Conservation (phyloP, 2,888 invertebrate species). For the Lycophotia porphyrea region DNA sequence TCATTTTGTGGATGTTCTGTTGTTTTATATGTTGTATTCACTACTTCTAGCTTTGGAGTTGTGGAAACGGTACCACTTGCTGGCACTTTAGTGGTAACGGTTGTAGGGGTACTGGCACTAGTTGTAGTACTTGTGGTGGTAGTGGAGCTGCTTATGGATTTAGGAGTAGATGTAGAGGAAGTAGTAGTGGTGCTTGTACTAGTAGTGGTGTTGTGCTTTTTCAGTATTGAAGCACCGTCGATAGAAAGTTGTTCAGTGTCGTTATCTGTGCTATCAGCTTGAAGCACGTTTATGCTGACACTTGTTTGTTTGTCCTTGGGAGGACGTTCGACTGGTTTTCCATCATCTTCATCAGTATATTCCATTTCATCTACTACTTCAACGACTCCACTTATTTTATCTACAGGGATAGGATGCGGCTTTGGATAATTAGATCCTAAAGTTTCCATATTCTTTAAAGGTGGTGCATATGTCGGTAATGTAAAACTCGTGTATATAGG, state of each 20-base stretch:
- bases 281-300: slow-evolving; percentile 82
- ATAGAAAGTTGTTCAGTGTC: slow-evolving; percentile 84
- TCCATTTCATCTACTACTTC: slow-evolving; percentile 75
- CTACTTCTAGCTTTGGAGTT: slow-evolving; percentile 55
- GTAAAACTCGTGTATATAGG: slow-evolving; percentile 93
- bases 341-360: slow-evolving; percentile 79
- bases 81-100: slow-evolving; percentile 7
- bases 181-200: slow-evolving; percentile 64
- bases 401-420: slow-evolving; percentile 92
- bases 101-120: slow-evolving; percentile 46
- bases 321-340: slow-evolving; percentile 84
- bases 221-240: slow-evolving; percentile 87
- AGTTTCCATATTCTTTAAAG: slow-evolving; percentile 91
- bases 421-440: slow-evolving; percentile 91
- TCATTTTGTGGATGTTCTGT: slow-evolving; percentile 64
- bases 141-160: slow-evolving; percentile 38
- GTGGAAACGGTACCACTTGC: slow-evolving; percentile 56
- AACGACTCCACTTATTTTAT: slow-evolving; percentile 90
- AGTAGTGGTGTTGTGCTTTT: slow-evolving; percentile 77
- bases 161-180: slow-evolving; percentile 55
- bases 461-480: slow-evolving; percentile 91
- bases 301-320: slow-evolving; percentile 88
- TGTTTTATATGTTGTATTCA: slow-evolving; percentile 62
- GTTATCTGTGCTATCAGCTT: slow-evolving; percentile 80
- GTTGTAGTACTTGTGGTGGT: slow-evolving; percentile 55